phyloP scores from a whole-genome alignment of 2,113 vertebrate species.

The Channa argus region DNA sequence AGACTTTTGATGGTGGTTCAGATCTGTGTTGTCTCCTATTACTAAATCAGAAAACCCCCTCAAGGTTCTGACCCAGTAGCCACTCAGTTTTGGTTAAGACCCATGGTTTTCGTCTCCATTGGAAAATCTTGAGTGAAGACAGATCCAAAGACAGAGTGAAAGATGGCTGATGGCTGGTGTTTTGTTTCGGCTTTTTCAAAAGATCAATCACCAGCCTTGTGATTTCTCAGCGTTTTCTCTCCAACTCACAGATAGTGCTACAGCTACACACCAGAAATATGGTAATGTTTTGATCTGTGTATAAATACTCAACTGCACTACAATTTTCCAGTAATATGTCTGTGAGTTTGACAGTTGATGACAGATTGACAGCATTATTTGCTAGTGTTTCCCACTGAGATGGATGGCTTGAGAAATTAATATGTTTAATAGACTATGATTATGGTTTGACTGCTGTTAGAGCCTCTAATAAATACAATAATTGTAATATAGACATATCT shows the following conservation, averaged over 20 bases:
- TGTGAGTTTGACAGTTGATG: conserved; percentile 34
- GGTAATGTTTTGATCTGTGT: conserved; percentile 31
- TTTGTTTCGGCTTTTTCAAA: conserved; percentile 32
- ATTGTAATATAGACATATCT: too few species aligned
- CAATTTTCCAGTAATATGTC: conserved; percentile 28
- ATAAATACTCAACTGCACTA: conserved; percentile 18
- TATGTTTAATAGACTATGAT: conserved; percentile 5
- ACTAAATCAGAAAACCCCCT: conserved; percentile 26
- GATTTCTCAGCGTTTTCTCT: conserved; percentile 17
- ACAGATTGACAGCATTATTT: conserved; percentile 30
- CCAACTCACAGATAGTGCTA: conserved; percentile 3
- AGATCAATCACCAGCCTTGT: conserved; percentile 33
- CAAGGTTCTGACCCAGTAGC: conserved; percentile 4
- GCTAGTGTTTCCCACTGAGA: conserved; percentile 18
- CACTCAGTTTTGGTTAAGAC: background rate
- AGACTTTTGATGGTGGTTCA: background rate
- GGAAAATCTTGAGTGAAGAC: conserved; percentile 27
- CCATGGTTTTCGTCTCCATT: background rate
- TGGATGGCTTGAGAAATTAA: background rate
- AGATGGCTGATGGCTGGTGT: conserved; percentile 29
- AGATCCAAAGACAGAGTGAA: background rate
- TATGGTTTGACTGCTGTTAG: background rate
- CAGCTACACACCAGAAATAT: background rate
- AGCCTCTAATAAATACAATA: background rate
- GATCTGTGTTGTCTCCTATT: background rate